These are phyloP conservation scores for Chrysodeixis includens DNA, from an alignment of 2,888 invertebrate species.

Conservation along the genomic window DNA sequence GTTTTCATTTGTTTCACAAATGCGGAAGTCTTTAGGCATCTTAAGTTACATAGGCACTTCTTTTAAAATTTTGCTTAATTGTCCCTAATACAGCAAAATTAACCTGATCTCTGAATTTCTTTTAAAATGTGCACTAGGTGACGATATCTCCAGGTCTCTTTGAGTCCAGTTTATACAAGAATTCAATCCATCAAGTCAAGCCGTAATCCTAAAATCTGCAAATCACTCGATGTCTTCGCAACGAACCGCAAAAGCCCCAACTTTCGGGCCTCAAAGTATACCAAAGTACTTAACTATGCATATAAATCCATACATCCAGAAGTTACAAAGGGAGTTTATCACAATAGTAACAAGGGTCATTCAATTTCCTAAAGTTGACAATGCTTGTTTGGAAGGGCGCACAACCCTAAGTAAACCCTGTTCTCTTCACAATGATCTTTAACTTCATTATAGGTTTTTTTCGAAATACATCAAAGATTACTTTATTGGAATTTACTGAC, in stretches of 20 bases:
- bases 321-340: slow-evolving; percentile 61
- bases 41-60: too few relatives aligned
- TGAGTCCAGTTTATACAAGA: background rate
- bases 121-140: too few relatives aligned
- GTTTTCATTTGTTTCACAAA: too few relatives aligned
- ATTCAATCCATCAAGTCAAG: too few relatives aligned
- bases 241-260: slow-evolving; percentile 18
- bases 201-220: background rate
- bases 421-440: slow-evolving; percentile 29
- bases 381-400: slow-evolving; percentile 55
- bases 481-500: background rate
- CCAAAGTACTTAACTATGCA: slow-evolving; percentile 54
- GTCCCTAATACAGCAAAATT: too few relatives aligned
- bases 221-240: slow-evolving; percentile 28
- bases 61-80: too few relatives aligned
- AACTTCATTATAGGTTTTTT: slow-evolving; percentile 27
- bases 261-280: slow-evolving; percentile 34
- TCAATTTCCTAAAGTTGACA: slow-evolving; percentile 63
- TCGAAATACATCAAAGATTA: slow-evolving; percentile 9
- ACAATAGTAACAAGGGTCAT: slow-evolving; percentile 63
- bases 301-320: slow-evolving; percentile 57
- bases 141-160: background rate
- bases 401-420: slow-evolving; percentile 59
- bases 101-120: too few relatives aligned
- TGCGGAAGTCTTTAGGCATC: too few relatives aligned